Evolutionary conservation across 37 sponge, comb jelly and placozoan species (phyloP), one percentile per base, ranked within the genome.

Genomic region (Amphimedon queenslandica): DNA sequence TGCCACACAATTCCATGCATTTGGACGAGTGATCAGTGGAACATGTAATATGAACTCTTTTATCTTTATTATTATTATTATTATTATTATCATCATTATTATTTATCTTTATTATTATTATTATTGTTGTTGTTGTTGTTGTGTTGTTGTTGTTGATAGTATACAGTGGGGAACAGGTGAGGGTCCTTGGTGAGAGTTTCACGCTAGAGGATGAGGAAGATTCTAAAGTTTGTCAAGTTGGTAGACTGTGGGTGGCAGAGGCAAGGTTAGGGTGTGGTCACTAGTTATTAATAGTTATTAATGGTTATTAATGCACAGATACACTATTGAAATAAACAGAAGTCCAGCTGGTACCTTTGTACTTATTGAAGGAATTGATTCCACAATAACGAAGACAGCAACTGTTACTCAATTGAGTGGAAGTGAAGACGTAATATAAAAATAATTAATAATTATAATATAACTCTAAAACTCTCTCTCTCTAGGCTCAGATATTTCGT

Each of bases 161-260:
- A 41, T 76, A 78, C 43, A 69, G 88, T 66, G 92, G 91, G 1
- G 84, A 92, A 69, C 90, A 94, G 39, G 92, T 98, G 36, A 82
- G 84, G 33, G 79, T 98, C 24, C 63, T 98, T 30, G 99, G 99
- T 67, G 99, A 98, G 77, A 88, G 84, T 67, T 98, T 89, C 82
- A 80, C 95, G 16, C 77, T 95, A 37, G 99, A 98, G 37, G 99
- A 98, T 76, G 99, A 94, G 56, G 99, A 98, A 55, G 99, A 98
- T 73, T 92, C 93, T 1, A 81, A 69, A 51, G 67, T 86, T 42
- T 86, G 70, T 40, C 87, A 90, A 66, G 73, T 87, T 79, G 91
- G 95, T 23, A 63, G 95, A 8, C 79, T 98, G 60, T 98, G 99
- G 99, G 88, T 98, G 32, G 69, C 76, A 28, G 93, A 98, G 71